These are phyloP conservation scores for Mola mola DNA, from an alignment of 2,113 vertebrate species.

Conservation along the genomic window DNA sequence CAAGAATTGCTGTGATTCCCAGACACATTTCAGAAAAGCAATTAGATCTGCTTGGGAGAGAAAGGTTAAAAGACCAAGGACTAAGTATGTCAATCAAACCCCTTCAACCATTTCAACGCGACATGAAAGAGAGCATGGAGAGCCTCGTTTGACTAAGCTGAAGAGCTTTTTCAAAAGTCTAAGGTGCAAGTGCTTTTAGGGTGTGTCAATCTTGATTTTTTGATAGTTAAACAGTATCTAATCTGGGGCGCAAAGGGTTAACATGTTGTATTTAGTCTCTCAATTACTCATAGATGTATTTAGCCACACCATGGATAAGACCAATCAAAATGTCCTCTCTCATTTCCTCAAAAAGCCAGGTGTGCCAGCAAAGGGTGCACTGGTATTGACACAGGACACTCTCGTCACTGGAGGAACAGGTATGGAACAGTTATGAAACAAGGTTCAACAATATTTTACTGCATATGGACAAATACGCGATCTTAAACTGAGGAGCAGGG, in stretches of 20 bases:
- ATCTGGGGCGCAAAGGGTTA: too few relatives aligned
- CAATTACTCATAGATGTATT: background rate
- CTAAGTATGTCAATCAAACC: constrained; percentile 51
- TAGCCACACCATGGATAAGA: background rate
- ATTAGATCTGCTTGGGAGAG: constrained; percentile 40
- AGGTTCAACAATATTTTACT: too few relatives aligned
- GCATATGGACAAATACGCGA: too few relatives aligned
- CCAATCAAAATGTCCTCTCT: background rate
- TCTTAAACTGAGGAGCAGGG: too few relatives aligned
- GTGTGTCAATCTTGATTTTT: too few relatives aligned
- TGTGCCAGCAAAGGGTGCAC: too few relatives aligned
- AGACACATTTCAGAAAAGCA: constrained; percentile 58
- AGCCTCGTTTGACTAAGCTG: too few relatives aligned
- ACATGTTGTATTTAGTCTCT: background rate
- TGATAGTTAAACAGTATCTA: too few relatives aligned
- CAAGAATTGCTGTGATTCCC: constrained; percentile 64
- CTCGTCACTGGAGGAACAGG: background rate
- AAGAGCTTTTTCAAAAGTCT: too few relatives aligned
- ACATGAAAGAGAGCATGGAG: constrained; percentile 5
- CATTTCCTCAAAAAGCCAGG: background rate
- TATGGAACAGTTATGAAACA: too few relatives aligned
- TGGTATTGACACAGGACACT: background rate
- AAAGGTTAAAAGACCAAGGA: constrained; percentile 31
- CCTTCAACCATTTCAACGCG: constrained; percentile 28
- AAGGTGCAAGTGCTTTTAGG: too few relatives aligned